Conservation (phyloP, 2,888 invertebrate genomes). For the Plemyria rubiginata region DNA sequence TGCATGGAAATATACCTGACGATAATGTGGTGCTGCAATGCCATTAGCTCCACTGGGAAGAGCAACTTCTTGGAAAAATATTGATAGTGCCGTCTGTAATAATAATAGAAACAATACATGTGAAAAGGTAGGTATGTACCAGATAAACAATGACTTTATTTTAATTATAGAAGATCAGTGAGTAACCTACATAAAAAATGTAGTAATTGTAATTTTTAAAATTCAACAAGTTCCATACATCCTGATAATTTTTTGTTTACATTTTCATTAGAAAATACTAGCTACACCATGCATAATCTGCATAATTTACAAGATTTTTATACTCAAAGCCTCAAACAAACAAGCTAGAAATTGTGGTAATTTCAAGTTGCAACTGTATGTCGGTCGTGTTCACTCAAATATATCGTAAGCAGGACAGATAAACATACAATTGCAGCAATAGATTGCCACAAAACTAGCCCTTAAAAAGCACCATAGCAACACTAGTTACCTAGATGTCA, state of each 20-base stretch:
- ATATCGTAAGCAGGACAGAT: too few species aligned
- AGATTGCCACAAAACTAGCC: too few species aligned
- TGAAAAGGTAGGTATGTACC: background rate
- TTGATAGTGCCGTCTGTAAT: constrained; percentile 95
- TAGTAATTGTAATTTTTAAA: too few species aligned
- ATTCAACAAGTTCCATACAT: too few species aligned
- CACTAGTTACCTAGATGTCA: background rate
- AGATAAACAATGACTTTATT: background rate
- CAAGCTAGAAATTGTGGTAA: too few species aligned
- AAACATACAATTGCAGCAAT: too few species aligned
- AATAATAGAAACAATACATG: constrained; percentile 10
- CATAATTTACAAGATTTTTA: background rate
- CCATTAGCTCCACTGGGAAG: constrained; percentile 91
- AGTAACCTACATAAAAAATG: too few species aligned
- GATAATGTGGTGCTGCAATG: constrained; percentile 90
- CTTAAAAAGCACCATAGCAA: too few species aligned
- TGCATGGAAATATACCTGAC: constrained; percentile 85
- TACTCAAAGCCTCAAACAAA: too few species aligned
- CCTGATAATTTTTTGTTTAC: background rate
- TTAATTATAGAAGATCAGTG: too few species aligned
- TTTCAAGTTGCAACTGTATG: too few species aligned
- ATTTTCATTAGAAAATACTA: background rate
- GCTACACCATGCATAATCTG: background rate
- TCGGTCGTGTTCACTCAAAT: too few species aligned
- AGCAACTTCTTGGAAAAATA: constrained; percentile 97